Evolutionary conservation across 2,888 invertebrate genomes (phyloP), one percentile per base, ranked within the genome.

Genomic region (Corbicula japonica): DNA sequence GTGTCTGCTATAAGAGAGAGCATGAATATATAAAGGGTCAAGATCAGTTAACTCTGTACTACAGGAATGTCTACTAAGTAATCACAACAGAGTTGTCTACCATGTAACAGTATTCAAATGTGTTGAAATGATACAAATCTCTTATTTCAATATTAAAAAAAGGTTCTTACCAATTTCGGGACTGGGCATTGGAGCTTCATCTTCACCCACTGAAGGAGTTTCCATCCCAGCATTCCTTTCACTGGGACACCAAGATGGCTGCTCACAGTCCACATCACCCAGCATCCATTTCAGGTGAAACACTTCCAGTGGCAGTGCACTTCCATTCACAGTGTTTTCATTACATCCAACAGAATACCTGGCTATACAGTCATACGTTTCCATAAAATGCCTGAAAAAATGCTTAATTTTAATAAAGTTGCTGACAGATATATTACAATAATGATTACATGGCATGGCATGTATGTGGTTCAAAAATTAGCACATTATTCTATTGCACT

Each of bases 261-360:
- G 70, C 28, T 32, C 41, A 50, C 80, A 80, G 21, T 60, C 54
- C 15, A 56, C 58, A 61, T 58, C 66, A 38, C 76, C 80, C 26
- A 76, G 6, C 28, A 73, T 35, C n/a, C 60, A 50, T 10, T 69
- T 58, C 23, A 65, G 21, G 32, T 63, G 32, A 26, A 2, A 23
- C 32, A 76, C 56, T 61, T 70, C 58, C 41, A n/a, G 21, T n/a
- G 32, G 15, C 8, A 82, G n/a, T n/a, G n/a, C n/a, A n/a, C n/a
- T 69, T 1, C 5, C 18, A 1, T 1, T 28, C 23, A 30, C 32
- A 23, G 52, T 41, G 1, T 54, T 58, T n/a, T 50, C 50, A 48
- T 77, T 73, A 70, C 82, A 82, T 6, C 56, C 72, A 4, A 50
- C 60, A n/a, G 72, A 58, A 61, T 60, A 78, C n/a, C 66, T 48